Base-by-base conservation (phyloP, 1,140 invertebrate genomes). In the Nomia melanderi region DNA sequence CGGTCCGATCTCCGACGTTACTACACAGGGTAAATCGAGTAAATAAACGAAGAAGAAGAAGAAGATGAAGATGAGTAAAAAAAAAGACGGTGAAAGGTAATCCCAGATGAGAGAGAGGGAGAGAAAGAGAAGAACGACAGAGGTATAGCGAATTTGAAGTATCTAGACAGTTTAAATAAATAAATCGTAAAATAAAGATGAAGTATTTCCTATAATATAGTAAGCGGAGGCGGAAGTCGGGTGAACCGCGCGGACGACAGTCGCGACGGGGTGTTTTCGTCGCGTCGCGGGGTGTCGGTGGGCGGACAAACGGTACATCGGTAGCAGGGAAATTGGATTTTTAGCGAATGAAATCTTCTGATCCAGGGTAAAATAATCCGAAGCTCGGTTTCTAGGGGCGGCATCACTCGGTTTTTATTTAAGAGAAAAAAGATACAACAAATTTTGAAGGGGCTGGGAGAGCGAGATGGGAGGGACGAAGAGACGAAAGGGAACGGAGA, bases 361-460 rank as follows among this genome's bases (percentile, higher is more conserved):
- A 92, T 92, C 89, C 91, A 92, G 91, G 90, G 90, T 92, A 92
- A 44, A 87, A 86, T 83, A 87, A 90, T 90, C 87, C 85, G 87
- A 89, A 87, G 87, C 90, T 89, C 80, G 88, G 85, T 89, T 88
- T 90, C 79, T 86, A 90, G 85, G 81, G 72, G 29, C 78, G 47
- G 56, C 59, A 72, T 39, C 57, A 53, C 60, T 81, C 72, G 85
- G 83, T 85, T 78, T 60, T 39, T 57, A 25, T 31, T 82, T 84
- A 12, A n/a, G 41, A 44, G 14, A 5, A 20, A 14, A 44, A 14
- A 14, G 14, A 14, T n/a, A n/a, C n/a, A n/a, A 17, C 41, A 44
- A 17, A 44, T 3, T 17, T 39, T 4, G 6, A 5, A 17, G 14
- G 20, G 41, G 17, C 14, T 0, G 41, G 1, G 41, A 20, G 14